Evolutionary conservation across 2,888 invertebrate genomes (phyloP), one percentile per base, ranked within the genome.

Genomic region (Oligia fasciuncula): DNA sequence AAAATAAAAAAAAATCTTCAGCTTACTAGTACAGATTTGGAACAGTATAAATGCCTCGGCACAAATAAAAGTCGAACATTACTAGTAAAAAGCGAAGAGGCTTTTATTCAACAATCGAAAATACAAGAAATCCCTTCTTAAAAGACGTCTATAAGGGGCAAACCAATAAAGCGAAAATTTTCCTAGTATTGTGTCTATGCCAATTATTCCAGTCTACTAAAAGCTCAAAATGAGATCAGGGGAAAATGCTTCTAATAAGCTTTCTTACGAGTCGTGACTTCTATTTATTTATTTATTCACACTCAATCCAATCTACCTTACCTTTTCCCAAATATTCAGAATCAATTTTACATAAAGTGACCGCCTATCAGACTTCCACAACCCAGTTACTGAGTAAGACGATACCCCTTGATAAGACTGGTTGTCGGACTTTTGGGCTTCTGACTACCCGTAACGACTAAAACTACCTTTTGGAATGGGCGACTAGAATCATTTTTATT

Each of bases 141-240:
- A 46, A 76, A 46, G 19, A 40, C 29, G 4, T 69, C 13, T 43
- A 0, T 76, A 51, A 3, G n/a, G 6, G 19, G 4, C 43, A 51
- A 65, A 65, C 60, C 29, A 63, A 81, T 54, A 65, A n/a, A 29
- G n/a, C 13, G 2, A 19, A 0, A 19, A 35, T 40, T 69, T 43
- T 66, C 66, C 29, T 40, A 9, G 62, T 46, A 73, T 23, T 43
- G 17, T 40, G 65, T 51, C 35, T 17, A 8, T 19, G 11, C 35
- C 76, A 76, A 83, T 68, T 70, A 80, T 49, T 70, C 35, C 17
- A 14, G n/a, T 35, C 9, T 13, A 63, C 19, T 51, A 69, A 63
- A 75, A 40, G 23, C 2, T 57, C 9, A 40, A 63, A 49, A 29
- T 40, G 9, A 49, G 17, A 74, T 69, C 62, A 63, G 19, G 9